A percentile compares a stretch with the other conserved stretches of the same genome.
phyloP scores from a whole-genome alignment of 2,888 invertebrate species.

The Aleiodes leptofemur region DNA sequence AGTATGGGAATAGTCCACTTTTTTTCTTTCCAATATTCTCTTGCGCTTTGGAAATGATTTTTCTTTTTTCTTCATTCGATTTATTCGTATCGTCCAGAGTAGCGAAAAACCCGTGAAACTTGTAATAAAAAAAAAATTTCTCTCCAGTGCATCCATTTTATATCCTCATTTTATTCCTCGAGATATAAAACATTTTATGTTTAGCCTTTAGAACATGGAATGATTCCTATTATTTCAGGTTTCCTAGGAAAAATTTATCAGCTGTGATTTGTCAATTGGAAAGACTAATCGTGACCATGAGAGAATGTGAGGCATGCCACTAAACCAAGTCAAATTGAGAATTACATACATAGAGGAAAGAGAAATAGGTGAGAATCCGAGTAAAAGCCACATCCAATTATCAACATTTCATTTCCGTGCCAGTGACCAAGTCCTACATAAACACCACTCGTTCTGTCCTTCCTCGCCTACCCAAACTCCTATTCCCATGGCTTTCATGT shows the following conservation, averaged over 20 bases:
- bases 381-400: constrained; percentile 43
- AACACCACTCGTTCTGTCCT: background rate
- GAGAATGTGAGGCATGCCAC: background rate
- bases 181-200: too few relatives aligned
- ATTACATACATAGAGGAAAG: constrained; percentile 10
- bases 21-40: background rate
- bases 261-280: too few relatives aligned
- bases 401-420: constrained; percentile 45
- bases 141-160: background rate
- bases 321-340: constrained; percentile 1
- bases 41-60: background rate
- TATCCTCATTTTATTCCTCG: background rate
- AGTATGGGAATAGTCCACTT: too few relatives aligned
- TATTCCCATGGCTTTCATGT: background rate
- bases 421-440: constrained; percentile 33
- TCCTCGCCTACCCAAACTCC: background rate
- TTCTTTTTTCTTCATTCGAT: background rate
- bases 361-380: constrained; percentile 16
- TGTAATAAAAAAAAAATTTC: background rate
- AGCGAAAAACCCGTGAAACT: background rate
- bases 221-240: too few relatives aligned
- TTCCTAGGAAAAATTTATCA: too few relatives aligned
- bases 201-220: too few relatives aligned
- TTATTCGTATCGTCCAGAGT: background rate
- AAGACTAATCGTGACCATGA: background rate